Conservation (phyloP, 2,113 vertebrate genomes). For the Tamias sibiricus region DNA sequence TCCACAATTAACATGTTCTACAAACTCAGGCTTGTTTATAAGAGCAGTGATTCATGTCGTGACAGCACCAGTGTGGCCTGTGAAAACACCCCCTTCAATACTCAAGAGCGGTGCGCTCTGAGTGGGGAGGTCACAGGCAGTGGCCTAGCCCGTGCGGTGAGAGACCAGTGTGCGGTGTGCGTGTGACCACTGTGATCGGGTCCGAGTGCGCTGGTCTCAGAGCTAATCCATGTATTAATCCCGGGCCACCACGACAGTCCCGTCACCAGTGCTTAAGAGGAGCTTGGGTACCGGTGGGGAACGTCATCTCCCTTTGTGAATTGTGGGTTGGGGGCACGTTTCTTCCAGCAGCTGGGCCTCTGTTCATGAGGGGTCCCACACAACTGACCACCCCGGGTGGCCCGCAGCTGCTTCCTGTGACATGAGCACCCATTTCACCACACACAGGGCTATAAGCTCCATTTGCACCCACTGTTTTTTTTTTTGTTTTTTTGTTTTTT, state of each 20-base stretch:
- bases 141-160: accelerated
- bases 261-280: accelerated
- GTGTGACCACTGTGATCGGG: too few relatives aligned
- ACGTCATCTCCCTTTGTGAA: not conserved
- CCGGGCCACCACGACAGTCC: not conserved
- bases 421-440: accelerated
- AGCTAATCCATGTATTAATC: too few relatives aligned
- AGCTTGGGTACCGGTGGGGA: too few relatives aligned
- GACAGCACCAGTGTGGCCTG: too few relatives aligned
- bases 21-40: not conserved
- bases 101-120: not conserved
- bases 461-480: not conserved
- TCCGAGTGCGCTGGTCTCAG: not conserved
- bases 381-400: accelerated
- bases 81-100: not conserved
- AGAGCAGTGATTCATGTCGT: too few relatives aligned
- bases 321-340: accelerated
- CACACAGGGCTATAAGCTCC: accelerated
- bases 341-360: too few relatives aligned
- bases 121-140: not conserved
- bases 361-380: not conserved
- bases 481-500: not conserved
- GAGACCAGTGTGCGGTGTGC: not conserved
- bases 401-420: too few relatives aligned
- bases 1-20: not conserved